Conservation (phyloP, 2,888 invertebrate genomes). For the Apotomis turbidana region DNA sequence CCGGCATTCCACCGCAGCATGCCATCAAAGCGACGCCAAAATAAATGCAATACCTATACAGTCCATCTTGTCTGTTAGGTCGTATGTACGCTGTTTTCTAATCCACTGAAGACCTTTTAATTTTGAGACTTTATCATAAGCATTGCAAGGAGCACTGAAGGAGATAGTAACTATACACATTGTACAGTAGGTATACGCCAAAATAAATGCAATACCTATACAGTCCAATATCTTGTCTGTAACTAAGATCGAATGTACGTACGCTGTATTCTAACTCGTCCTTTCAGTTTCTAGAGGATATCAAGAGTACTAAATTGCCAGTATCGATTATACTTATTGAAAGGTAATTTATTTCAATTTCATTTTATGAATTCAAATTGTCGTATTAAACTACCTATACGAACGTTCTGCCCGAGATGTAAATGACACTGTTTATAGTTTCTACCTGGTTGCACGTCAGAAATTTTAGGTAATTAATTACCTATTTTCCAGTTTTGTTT, state of each 20-base stretch:
- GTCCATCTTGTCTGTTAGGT: constrained; percentile 17
- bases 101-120: background rate
- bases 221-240: constrained; percentile 28
- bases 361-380: too few relatives aligned
- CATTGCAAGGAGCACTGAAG: background rate
- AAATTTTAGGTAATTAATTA: too few relatives aligned
- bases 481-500: too few relatives aligned
- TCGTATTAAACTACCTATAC: too few relatives aligned
- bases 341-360: background rate
- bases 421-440: too few relatives aligned
- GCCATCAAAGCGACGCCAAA: constrained; percentile 62
- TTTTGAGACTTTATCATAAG: background rate
- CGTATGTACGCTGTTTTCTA: background rate
- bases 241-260: background rate
- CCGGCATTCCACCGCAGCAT: constrained; percentile 61
- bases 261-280: background rate
- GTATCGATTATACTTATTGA: background rate
- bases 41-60: constrained; percentile 50
- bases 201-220: constrained; percentile 52
- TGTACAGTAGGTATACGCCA: background rate
- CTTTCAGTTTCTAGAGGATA: background rate
- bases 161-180: too few relatives aligned
- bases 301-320: background rate
- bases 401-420: too few relatives aligned
- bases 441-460: too few relatives aligned